phyloP scores from a whole-genome alignment of 2,797 vertebrate species.

The Dallia pectoralis region DNA sequence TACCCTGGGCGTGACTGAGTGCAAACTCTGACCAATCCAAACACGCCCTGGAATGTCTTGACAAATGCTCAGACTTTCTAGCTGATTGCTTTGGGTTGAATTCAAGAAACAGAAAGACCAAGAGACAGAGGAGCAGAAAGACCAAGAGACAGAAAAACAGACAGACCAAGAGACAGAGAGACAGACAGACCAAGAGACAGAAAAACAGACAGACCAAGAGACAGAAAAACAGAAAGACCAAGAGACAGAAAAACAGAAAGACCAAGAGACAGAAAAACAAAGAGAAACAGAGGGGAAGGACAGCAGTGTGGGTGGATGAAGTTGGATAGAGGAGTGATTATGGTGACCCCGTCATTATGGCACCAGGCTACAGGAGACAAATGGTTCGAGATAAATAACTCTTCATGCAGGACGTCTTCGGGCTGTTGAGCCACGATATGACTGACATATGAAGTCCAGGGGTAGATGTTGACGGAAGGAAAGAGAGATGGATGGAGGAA shows the following conservation, averaged over 20 bases:
- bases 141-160: neutral
- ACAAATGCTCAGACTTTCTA: neutral
- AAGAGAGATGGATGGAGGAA: slow-evolving; percentile 15
- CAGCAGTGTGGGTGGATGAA: slow-evolving; percentile 3
- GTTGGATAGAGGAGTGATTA: neutral
- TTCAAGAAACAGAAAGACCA: too few species aligned
- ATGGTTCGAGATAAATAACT: neutral
- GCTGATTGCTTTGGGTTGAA: neutral
- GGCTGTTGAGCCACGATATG: too few species aligned
- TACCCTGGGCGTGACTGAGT: neutral
- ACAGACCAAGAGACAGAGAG: neutral
- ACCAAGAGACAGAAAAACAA: neutral
- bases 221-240: neutral
- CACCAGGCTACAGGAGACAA: neutral
- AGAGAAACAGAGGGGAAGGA: neutral
- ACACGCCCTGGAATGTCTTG: neutral
- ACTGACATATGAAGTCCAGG: too few species aligned
- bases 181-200: neutral
- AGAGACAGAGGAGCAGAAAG: neutral
- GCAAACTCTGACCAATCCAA: neutral
- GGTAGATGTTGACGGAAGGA: neutral
- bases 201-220: neutral
- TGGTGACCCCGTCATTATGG: neutral
- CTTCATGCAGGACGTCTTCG: too few species aligned
- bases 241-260: neutral